Conservation (phyloP, 2,888 invertebrate genomes). For the Sialis fuliginosa region DNA sequence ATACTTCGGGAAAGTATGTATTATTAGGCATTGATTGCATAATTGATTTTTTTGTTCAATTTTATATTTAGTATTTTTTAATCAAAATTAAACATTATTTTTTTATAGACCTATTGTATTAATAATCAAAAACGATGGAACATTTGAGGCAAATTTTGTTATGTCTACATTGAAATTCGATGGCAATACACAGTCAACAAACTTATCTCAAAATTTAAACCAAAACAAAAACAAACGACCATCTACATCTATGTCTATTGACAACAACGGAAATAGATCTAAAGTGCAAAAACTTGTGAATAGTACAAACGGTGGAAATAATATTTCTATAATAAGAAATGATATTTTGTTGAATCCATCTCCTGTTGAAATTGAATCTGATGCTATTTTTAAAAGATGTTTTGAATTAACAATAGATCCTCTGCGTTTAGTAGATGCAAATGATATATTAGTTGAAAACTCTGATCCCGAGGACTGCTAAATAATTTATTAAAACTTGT, state of each 20-base stretch:
- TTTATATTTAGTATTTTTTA: no score
- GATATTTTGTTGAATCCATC: neutral
- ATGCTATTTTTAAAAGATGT: slow-evolving; percentile 51
- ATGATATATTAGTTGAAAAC: slow-evolving; percentile 46
- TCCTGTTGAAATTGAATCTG: slow-evolving; percentile 29
- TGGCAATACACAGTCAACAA: slow-evolving; percentile 22
- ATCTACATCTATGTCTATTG: slow-evolving; percentile 2
- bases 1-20: slow-evolving; percentile 50
- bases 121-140: slow-evolving; percentile 48
- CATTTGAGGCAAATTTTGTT: slow-evolving; percentile 65
- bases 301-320: slow-evolving; percentile 9
- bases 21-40: neutral
- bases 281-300: slow-evolving; percentile 12
- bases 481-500: no score
- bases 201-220: slow-evolving; percentile 19
- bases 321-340: no score
- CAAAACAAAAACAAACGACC: slow-evolving; percentile 19
- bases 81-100: neutral
- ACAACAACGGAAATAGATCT: neutral
- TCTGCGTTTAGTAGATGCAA: slow-evolving; percentile 31
- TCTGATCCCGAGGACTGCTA: slow-evolving; percentile 32
- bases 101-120: slow-evolving; percentile 51
- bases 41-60: neutral
- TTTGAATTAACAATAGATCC: slow-evolving; percentile 56
- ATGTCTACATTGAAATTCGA: slow-evolving; percentile 57